Conservation (phyloP, 2,797 vertebrate species). For the Hylomyscus alleni region DNA sequence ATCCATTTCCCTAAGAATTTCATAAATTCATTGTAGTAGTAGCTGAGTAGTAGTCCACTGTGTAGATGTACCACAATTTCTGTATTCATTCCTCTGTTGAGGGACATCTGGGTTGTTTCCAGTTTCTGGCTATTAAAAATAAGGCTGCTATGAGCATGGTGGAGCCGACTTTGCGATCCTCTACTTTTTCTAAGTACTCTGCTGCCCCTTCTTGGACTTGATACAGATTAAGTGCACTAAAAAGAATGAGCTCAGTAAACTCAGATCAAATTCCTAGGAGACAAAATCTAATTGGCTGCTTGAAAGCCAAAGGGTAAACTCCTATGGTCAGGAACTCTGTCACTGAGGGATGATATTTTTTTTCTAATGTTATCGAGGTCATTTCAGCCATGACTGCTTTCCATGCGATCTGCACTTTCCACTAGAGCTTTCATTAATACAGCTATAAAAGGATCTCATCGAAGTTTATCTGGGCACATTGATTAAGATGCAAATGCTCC, state of each 20-base stretch:
- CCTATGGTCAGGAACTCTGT: slow-evolving; percentile 2
- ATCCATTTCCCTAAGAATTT: too few species aligned
- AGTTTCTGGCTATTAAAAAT: too few species aligned
- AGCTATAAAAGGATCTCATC: not conserved
- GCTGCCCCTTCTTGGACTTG: not conserved
- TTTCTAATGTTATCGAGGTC: slow-evolving; percentile 5
- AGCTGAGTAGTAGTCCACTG: too few species aligned
- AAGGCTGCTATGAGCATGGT: too few species aligned
- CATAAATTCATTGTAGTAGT: too few species aligned
- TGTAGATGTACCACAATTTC: too few species aligned
- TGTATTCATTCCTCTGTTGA: too few species aligned
- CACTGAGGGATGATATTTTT: not conserved
- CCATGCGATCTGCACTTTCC: not conserved
- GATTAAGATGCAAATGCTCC: not conserved
- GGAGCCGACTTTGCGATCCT: too few species aligned
- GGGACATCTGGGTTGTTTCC: too few species aligned
- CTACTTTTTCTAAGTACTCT: too few species aligned
- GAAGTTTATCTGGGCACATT: not conserved
- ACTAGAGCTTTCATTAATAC: not conserved
- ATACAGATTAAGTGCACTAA: not conserved
- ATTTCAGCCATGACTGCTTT: not conserved
- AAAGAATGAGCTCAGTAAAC: slow-evolving; percentile 29
- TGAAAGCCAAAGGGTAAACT: slow-evolving; percentile 54
- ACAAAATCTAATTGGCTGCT: slow-evolving; percentile 39
- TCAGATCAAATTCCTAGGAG: slow-evolving; percentile 59